phyloP scores from a whole-genome alignment of 2,888 invertebrate genomes.

The Lithophane semibrunnea region DNA sequence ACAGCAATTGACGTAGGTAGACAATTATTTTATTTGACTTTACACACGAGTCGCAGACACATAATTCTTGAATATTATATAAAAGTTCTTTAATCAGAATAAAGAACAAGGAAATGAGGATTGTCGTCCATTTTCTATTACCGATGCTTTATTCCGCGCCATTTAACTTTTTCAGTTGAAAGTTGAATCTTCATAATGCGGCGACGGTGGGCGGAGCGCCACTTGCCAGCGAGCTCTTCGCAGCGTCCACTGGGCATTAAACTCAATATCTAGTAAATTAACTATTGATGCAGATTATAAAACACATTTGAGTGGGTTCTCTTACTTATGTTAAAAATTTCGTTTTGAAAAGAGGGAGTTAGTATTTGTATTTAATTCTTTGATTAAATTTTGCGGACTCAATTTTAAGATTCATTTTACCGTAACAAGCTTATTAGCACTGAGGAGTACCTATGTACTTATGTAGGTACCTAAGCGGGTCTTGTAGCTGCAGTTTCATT shows the following conservation, averaged over 20 bases:
- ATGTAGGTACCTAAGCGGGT: neutral
- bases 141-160: slow-evolving; percentile 83
- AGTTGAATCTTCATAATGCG: slow-evolving; percentile 80
- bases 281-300: slow-evolving; percentile 61
- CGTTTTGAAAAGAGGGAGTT: neutral
- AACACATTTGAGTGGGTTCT: slow-evolving; percentile 46
- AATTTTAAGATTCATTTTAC: neutral
- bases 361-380: slow-evolving; percentile 8
- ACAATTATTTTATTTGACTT: neutral
- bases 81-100: slow-evolving; percentile 72
- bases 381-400: slow-evolving; percentile 18
- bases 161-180: slow-evolving; percentile 85
- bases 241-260: slow-evolving; percentile 66
- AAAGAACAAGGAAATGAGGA: slow-evolving; percentile 83
- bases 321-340: slow-evolving; percentile 17
- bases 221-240: slow-evolving; percentile 51
- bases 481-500: neutral
- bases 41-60: slow-evolving; percentile 36
- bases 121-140: slow-evolving; percentile 86
- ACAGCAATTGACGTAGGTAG: no score
- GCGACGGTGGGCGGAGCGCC: slow-evolving; percentile 65
- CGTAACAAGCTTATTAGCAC: neutral
- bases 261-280: slow-evolving; percentile 68
- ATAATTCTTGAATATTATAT: slow-evolving; percentile 42
- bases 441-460: neutral